Percentiles rank a stretch among this genome's conserved stretches.
These are phyloP conservation scores for Acleris laterana DNA, from an alignment of 2,888 invertebrate genomes.

Conservation along the genomic window DNA sequence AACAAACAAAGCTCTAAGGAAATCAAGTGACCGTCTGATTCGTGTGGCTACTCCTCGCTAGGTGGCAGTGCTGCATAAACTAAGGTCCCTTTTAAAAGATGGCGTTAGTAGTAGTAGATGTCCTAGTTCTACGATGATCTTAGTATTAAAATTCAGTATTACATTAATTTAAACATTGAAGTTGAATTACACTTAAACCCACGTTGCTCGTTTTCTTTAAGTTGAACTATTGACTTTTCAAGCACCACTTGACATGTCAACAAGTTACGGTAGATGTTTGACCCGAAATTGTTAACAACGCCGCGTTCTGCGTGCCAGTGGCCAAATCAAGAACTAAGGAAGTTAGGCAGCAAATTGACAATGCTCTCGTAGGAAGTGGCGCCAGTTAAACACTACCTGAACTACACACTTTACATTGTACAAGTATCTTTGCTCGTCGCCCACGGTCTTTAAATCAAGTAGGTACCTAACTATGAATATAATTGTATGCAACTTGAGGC, in stretches of 20 bases:
- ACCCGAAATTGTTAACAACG: constrained; percentile 38
- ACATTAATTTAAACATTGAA: no score
- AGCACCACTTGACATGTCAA: constrained; percentile 51
- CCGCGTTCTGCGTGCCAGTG: not conserved
- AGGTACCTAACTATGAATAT: no score
- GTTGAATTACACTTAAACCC: constrained; percentile 25
- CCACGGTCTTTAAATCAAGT: constrained; percentile 8
- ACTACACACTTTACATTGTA: not conserved
- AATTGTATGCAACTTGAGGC: not conserved
- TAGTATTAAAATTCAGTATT: no score
- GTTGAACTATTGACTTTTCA: constrained; percentile 44
- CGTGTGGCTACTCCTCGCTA: constrained; percentile 48
- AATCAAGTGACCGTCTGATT: not conserved
- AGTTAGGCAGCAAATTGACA: not conserved
- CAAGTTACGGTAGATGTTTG: constrained; percentile 39
- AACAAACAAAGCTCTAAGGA: not conserved
- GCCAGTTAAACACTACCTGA: not conserved
- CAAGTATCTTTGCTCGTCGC: not conserved
- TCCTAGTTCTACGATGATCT: not conserved
- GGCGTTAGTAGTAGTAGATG: constrained; percentile 13
- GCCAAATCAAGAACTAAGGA: not conserved
- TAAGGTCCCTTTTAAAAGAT: constrained; percentile 2
- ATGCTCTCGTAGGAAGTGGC: not conserved
- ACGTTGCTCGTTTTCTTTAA: constrained; percentile 25
- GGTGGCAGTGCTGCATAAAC: constrained; percentile 32